phyloP scores from a whole-genome alignment of 2,797 vertebrate species.

The Sebastiscus tertius region DNA sequence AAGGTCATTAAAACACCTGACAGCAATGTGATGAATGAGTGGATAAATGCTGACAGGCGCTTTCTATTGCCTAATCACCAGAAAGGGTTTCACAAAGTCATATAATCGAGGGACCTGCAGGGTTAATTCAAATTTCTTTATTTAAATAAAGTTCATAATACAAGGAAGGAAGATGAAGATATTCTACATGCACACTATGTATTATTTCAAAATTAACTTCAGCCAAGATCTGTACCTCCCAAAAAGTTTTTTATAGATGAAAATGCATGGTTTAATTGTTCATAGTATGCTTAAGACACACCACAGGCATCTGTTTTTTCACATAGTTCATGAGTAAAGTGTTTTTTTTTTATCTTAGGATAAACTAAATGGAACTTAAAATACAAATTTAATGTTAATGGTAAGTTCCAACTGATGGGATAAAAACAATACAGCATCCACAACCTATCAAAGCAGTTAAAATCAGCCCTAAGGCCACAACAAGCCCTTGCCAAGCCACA shows the following conservation, averaged over 20 bases:
- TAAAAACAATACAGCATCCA: neutral
- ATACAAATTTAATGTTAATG: conserved; percentile 6
- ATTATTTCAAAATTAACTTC: neutral
- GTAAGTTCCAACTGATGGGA: neutral
- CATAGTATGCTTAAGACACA: neutral
- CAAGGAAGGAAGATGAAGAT: neutral
- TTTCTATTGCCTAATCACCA: conserved; percentile 40
- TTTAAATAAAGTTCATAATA: neutral
- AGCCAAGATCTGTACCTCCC: neutral
- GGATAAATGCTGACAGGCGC: conserved; percentile 58
- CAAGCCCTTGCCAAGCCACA: neutral
- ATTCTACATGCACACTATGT: neutral
- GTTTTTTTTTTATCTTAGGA: neutral
- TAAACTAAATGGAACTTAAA: neutral
- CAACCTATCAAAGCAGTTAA: neutral
- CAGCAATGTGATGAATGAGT: conserved; percentile 62
- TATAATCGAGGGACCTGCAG: neutral
- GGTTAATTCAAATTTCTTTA: conserved; percentile 7
- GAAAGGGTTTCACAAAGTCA: conserved; percentile 31
- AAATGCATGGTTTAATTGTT: neutral
- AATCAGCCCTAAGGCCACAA: conserved; percentile 10
- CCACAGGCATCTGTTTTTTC: neutral
- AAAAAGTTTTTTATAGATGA: neutral
- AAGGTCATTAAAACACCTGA: conserved; percentile 53
- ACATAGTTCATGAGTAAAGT: neutral